A percentile compares a stretch with the other conserved stretches of the same genome.
These are phyloP conservation scores for Falcaria lacertinaria DNA, from an alignment of 2,888 invertebrate genomes.

Conservation along the genomic window DNA sequence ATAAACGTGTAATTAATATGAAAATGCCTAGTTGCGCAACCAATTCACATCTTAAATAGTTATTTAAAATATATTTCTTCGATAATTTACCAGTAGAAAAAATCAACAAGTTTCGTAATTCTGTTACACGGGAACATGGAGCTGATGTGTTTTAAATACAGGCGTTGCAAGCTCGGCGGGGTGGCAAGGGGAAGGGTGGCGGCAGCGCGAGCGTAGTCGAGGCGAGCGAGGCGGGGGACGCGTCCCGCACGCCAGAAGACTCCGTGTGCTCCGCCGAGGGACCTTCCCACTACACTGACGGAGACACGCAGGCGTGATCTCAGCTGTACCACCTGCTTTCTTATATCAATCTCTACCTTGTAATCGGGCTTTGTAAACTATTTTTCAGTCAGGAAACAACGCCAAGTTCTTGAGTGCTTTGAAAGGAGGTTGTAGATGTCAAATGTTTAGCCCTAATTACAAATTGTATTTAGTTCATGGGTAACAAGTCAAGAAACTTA, in stretches of 20 bases:
- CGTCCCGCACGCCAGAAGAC: slow-evolving; percentile 93
- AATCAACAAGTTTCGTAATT: slow-evolving; percentile 19
- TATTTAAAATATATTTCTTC: no score
- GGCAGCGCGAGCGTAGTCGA: slow-evolving; percentile 78
- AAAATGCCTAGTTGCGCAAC: no score
- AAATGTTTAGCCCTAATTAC: no score
- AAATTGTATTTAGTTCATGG: no score
- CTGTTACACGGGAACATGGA: background rate
- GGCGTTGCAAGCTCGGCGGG: slow-evolving; percentile 88
- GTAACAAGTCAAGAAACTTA: no score
- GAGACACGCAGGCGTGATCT: slow-evolving; percentile 71
- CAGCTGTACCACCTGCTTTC: background rate
- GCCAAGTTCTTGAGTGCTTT: no score
- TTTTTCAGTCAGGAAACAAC: no score
- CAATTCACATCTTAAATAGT: no score
- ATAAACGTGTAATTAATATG: no score
- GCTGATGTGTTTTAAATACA: slow-evolving; percentile 32
- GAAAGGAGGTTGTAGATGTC: no score
- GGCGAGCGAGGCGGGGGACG: slow-evolving; percentile 85
- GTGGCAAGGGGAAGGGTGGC: slow-evolving; percentile 74
- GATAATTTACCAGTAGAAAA: no score
- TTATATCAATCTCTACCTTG: slow-evolving; percentile 19
- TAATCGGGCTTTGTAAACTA: slow-evolving; percentile 4
- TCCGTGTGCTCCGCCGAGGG: slow-evolving; percentile 94
- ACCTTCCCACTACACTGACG: slow-evolving; percentile 83